Base-by-base conservation (phyloP, 2,113 vertebrate species). In the Thinocorus orbignyianus region DNA sequence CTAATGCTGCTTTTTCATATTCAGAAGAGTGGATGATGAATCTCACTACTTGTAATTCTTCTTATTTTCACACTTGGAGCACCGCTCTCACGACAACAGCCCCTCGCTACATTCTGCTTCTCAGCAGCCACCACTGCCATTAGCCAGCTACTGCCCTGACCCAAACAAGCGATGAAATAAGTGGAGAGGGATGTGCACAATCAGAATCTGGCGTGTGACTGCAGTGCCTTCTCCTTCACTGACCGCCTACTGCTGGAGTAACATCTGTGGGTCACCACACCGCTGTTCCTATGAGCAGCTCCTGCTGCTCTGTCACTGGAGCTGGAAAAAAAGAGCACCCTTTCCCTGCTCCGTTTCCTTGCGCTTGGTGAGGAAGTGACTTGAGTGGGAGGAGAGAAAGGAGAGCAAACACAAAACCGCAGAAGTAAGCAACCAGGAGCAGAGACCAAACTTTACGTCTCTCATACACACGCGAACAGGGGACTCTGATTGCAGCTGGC, bases 1-100 rank as follows among this genome's bases (percentile, higher is more conserved):
- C 46, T 92, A 87, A 94, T 87, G 80, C 76, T 54, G 60, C 86
- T 92, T 96, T 92, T 92, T 74, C 88, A 57, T 83, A 88, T 51
- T 86, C 77, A 44, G 39, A 76, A 82, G 60, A 48, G 8, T 7
- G 2, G 68, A 26, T 52, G 54, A 90, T 70, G 48, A 49, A 69
- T n/a, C 37, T 92, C 25, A 11, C 84, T 31, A 57, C 69, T 92
- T 5, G 6, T 41, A 76, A 73, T 44, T 81, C 11, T 81, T 79
- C 48, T 86, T 64, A 70, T 69, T 94, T 92, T 88, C 35, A 71
- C 39, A 89, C 46, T 48, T 64, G 41, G 51, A 68, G 57, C 57
- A 91, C 28, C 0, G 3, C 65, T 42, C 17, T 73, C 68, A 81
- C 0, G 18, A 49, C 23, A 81, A 49, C 24, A 81, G 81, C 37